These are phyloP conservation scores for Bhutanitis thaidina DNA, from an alignment of 2,888 invertebrate genomes.

Conservation along the genomic window DNA sequence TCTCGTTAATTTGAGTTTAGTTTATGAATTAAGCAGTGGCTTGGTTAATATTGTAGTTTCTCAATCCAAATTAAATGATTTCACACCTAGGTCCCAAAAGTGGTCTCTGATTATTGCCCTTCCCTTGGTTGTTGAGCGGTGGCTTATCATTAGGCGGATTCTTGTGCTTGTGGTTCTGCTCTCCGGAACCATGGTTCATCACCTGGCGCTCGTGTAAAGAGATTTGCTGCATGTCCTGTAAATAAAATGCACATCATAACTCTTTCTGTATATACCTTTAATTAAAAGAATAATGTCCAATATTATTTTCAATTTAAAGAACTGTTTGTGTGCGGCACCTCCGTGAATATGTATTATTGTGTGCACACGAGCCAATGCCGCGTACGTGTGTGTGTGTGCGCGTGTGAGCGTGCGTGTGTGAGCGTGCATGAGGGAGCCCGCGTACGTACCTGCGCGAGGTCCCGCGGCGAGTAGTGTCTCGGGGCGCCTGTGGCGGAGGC, in stretches of 20 bases:
- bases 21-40: no score
- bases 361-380: no score
- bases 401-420: background rate
- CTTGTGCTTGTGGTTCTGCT: conserved; percentile 49
- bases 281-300: no score
- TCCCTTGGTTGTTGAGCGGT: conserved; percentile 37
- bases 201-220: conserved; percentile 48
- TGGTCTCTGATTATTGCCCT: conserved; percentile 57
- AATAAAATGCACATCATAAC: no score
- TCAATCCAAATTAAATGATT: no score
- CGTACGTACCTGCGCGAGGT: conserved; percentile 37
- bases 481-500: conserved; percentile 40
- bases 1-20: no score
- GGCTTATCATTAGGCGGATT: conserved; percentile 43
- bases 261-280: no score
- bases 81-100: conserved; percentile 59
- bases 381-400: background rate
- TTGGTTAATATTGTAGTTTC: no score
- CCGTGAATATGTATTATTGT: no score
- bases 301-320: no score
- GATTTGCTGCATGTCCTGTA: conserved; percentile 66
- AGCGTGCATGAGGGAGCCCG: background rate
- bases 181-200: conserved; percentile 29
- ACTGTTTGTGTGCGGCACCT: no score
- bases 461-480: conserved; percentile 38